Percentiles rank a stretch among this genome's conserved stretches.
Conservation (phyloP, 2,888 invertebrate species). For the Junonia oenone region DNA sequence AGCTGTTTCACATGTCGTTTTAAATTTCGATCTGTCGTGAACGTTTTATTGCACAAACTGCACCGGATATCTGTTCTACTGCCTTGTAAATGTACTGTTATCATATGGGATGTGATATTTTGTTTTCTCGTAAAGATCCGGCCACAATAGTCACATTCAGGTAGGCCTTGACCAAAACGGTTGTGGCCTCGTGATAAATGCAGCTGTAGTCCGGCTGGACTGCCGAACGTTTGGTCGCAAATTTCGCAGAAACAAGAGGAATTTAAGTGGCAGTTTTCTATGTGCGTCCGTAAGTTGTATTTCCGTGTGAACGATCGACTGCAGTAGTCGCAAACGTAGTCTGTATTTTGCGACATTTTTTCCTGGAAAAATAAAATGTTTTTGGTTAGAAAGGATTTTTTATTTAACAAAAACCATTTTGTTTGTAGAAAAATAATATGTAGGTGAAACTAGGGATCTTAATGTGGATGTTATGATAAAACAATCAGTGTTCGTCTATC, state of each 20-base stretch:
- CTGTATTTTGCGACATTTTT: slow-evolving; percentile 1
- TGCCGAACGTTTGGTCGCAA: slow-evolving; percentile 52
- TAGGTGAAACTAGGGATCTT: too few relatives aligned
- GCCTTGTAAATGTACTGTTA: slow-evolving; percentile 53
- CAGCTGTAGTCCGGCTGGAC: slow-evolving; percentile 47
- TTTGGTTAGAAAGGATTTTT: neutral
- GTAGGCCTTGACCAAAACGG: slow-evolving; percentile 43
- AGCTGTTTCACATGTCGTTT: slow-evolving; percentile 52
- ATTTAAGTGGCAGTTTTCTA: slow-evolving; percentile 58
- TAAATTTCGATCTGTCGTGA: slow-evolving; percentile 54
- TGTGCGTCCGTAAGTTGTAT: slow-evolving; percentile 58
- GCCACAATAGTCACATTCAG: slow-evolving; percentile 64
- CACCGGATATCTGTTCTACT: slow-evolving; percentile 45
- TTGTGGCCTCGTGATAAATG: slow-evolving; percentile 58
- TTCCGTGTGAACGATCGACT: slow-evolving; percentile 56
- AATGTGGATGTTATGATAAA: too few relatives aligned
- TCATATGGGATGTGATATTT: slow-evolving; percentile 62
- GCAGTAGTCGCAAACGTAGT: slow-evolving; percentile 58
- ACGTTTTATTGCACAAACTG: slow-evolving; percentile 45
- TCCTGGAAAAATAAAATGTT: slow-evolving; percentile 7
- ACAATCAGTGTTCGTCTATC: too few relatives aligned
- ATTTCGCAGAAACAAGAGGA: slow-evolving; percentile 48
- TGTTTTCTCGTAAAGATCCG: slow-evolving; percentile 59
- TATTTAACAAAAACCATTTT: too few relatives aligned
- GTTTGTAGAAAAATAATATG: too few relatives aligned